Evolutionary conservation across 2,113 vertebrate genomes (phyloP).

Genomic region (Psammodynastes pulverulentus): DNA sequence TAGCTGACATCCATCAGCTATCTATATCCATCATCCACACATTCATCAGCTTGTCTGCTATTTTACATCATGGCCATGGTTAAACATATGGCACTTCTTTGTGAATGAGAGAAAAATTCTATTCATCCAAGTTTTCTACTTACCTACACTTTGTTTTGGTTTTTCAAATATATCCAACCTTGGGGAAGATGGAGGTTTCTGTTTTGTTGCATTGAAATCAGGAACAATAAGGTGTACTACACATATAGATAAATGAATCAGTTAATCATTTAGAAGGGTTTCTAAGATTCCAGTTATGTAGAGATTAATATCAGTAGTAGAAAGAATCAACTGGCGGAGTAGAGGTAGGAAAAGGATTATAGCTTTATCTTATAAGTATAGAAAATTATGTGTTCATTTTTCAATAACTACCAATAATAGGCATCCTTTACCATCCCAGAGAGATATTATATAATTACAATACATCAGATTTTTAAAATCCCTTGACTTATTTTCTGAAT

Average conservation of each 20-base stretch:
- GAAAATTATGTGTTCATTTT: not conserved
- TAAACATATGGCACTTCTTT: not conserved
- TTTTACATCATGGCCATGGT: not conserved
- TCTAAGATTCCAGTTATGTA: not conserved
- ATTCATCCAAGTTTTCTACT: constrained; percentile 29
- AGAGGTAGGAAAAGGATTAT: not conserved
- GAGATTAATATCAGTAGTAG: not conserved
- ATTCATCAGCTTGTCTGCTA: not conserved
- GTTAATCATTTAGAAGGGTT: constrained; percentile 22
- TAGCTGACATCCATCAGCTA: too few relatives aligned
- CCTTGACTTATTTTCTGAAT: not conserved
- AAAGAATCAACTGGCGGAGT: not conserved
- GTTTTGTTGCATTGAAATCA: constrained; percentile 68
- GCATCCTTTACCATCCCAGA: not conserved
- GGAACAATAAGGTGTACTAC: constrained; percentile 74
- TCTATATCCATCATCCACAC: too few relatives aligned
- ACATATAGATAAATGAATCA: constrained; percentile 33
- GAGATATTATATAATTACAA: not conserved
- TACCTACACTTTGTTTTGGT: constrained; percentile 69
- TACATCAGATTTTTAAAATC: not conserved
- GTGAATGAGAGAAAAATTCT: not conserved
- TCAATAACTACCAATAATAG: not conserved
- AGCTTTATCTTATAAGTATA: not conserved
- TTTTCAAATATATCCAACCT: constrained; percentile 67
- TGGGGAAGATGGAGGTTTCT: constrained; percentile 67